Evolutionary conservation across 1,140 invertebrate genomes (phyloP).

Genomic region (Bombus pyrosoma): DNA sequence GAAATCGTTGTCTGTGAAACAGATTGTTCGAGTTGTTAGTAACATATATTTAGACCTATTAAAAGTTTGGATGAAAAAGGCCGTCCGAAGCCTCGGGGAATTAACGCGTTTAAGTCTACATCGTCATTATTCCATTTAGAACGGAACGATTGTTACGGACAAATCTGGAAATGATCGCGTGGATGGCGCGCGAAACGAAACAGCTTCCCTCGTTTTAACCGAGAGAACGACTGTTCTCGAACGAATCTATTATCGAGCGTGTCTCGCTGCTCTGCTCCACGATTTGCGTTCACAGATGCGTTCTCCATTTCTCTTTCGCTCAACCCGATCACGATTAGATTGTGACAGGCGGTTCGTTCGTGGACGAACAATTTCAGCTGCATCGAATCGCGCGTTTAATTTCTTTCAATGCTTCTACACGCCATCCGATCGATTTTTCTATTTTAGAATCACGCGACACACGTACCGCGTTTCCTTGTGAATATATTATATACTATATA

Average conservation of each 20-base stretch:
- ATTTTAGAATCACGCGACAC: background rate
- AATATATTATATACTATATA: background rate
- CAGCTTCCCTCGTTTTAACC: background rate
- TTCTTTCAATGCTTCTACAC: background rate
- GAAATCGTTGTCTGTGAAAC: too few relatives aligned
- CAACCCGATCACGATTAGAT: background rate
- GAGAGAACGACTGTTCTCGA: constrained; percentile 23
- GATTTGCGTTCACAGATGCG: constrained; percentile 9
- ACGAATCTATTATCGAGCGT: constrained; percentile 33
- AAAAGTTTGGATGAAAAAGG: too few relatives aligned
- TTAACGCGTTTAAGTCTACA: background rate
- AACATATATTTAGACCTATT: too few relatives aligned
- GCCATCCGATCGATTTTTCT: constrained; percentile 29
- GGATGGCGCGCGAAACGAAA: background rate
- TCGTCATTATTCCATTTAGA: background rate
- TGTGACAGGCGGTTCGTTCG: background rate
- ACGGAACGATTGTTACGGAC: background rate
- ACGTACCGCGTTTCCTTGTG: background rate
- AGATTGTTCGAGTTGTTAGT: too few relatives aligned
- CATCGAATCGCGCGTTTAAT: background rate
- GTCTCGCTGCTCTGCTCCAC: constrained; percentile 17
- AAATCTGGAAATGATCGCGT: constrained; percentile 4
- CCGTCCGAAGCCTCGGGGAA: background rate
- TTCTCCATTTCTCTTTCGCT: background rate
- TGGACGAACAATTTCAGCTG: background rate